A percentile compares a stretch with the other conserved stretches of the same genome.
phyloP scores from a whole-genome alignment of 64 coral and sea anemone genomes.

The Stichodactyla helianthus region DNA sequence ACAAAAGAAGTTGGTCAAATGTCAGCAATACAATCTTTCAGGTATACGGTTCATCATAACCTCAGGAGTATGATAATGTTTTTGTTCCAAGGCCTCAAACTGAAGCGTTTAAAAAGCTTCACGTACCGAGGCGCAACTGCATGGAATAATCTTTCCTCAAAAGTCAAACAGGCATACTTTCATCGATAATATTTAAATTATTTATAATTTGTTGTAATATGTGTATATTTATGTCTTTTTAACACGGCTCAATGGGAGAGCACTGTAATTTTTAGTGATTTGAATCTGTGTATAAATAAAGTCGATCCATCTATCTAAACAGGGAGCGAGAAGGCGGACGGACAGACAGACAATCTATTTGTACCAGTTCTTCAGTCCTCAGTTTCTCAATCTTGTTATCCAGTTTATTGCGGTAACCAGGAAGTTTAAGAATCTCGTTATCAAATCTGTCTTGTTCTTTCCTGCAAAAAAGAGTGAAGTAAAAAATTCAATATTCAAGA shows the following conservation, averaged over 20 bases:
- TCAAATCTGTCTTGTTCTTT: constrained; percentile 35
- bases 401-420: constrained; percentile 41
- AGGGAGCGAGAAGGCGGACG: neutral
- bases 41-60: too few species aligned
- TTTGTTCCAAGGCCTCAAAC: neutral
- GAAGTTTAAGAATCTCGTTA: constrained; percentile 48
- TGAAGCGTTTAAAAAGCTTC: neutral
- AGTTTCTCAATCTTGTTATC: constrained; percentile 27
- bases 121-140: neutral
- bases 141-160: neutral
- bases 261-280: too few species aligned
- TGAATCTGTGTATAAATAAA: too few species aligned
- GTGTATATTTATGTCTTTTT: too few species aligned
- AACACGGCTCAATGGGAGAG: neutral
- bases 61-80: too few species aligned
- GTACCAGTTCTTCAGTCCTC: constrained; percentile 51
- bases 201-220: neutral
- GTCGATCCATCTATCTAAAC: too few species aligned
- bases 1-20: too few species aligned
- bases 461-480: constrained; percentile 4
- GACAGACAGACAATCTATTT: neutral
- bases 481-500: neutral
- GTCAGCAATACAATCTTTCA: too few species aligned
- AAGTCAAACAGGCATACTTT: neutral
- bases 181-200: neutral